A percentile compares a stretch with the other conserved stretches of the same genome.
Evolutionary conservation across 2,113 vertebrate species (phyloP).

Genomic region (Oncorhynchus gorbuscha): DNA sequence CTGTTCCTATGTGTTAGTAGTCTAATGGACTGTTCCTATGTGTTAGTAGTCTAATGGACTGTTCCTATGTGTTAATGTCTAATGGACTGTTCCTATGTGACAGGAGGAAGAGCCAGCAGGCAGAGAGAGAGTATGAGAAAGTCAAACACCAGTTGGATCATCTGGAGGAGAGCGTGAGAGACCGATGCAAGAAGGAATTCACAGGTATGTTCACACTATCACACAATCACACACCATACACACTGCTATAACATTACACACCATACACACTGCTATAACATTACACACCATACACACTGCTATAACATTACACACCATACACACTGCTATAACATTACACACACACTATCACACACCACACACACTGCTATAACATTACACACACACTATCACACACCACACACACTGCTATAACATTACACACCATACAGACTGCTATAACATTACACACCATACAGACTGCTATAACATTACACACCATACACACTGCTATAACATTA

Average conservation of each 20-base stretch:
- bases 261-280: too few relatives aligned
- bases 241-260: too few relatives aligned
- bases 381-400: neutral
- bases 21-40: too few relatives aligned
- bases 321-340: neutral
- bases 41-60: too few relatives aligned
- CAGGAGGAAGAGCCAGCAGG: constrained; percentile 96
- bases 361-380: too few relatives aligned
- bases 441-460: too few relatives aligned
- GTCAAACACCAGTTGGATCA: constrained; percentile 14
- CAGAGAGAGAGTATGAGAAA: constrained; percentile 64
- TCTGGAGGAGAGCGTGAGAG: neutral
- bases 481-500: too few relatives aligned
- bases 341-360: neutral
- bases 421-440: neutral
- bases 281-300: too few relatives aligned
- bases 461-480: too few relatives aligned
- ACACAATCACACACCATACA: neutral
- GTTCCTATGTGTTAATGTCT: too few relatives aligned
- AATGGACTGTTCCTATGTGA: neutral
- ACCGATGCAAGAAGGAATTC: constrained; percentile 11
- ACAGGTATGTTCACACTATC: constrained; percentile 25
- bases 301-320: too few relatives aligned
- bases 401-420: neutral
- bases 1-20: too few relatives aligned